These are phyloP conservation scores for Lophius piscatorius DNA, from an alignment of 2,113 vertebrate genomes.

Conservation along the genomic window DNA sequence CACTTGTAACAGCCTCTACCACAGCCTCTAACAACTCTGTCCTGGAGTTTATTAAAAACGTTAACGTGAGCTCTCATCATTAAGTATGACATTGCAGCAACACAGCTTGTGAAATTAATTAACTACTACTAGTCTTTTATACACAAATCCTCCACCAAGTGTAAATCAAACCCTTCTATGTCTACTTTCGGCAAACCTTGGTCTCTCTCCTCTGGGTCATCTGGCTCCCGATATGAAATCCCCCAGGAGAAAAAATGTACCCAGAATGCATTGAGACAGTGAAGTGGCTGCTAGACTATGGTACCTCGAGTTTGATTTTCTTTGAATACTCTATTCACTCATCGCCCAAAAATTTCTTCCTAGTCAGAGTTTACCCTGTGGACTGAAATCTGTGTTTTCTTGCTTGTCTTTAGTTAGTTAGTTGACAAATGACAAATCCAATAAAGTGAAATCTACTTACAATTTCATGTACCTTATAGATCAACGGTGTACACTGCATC, in stretches of 20 bases:
- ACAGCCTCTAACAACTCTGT: not conserved
- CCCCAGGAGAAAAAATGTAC: conserved; percentile 70
- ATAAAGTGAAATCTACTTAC: too few relatives aligned
- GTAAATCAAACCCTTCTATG: not conserved
- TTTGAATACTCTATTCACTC: conserved; percentile 26
- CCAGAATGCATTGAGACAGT: conserved; percentile 63
- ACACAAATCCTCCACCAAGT: not conserved
- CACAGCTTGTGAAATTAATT: not conserved
- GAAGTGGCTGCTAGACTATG: conserved; percentile 54
- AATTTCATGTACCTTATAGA: too few relatives aligned
- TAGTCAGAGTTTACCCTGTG: conserved; percentile 24
- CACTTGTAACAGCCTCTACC: conserved; percentile 14
- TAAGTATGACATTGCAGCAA: not conserved
- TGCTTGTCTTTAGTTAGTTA: conserved; percentile 20
- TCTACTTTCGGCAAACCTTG: not conserved
- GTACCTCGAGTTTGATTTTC: conserved; percentile 43
- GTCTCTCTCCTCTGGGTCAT: conserved; percentile 5
- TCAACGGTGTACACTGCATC: too few relatives aligned
- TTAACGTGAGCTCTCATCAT: not conserved
- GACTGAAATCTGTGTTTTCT: too few relatives aligned
- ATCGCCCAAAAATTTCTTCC: conserved; percentile 1
- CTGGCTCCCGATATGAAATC: conserved; percentile 61
- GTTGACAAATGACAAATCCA: too few relatives aligned
- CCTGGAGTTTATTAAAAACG: not conserved
- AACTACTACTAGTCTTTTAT: not conserved